These are phyloP conservation scores for Spisula solida DNA, from an alignment of 2,888 invertebrate genomes.

Conservation along the genomic window DNA sequence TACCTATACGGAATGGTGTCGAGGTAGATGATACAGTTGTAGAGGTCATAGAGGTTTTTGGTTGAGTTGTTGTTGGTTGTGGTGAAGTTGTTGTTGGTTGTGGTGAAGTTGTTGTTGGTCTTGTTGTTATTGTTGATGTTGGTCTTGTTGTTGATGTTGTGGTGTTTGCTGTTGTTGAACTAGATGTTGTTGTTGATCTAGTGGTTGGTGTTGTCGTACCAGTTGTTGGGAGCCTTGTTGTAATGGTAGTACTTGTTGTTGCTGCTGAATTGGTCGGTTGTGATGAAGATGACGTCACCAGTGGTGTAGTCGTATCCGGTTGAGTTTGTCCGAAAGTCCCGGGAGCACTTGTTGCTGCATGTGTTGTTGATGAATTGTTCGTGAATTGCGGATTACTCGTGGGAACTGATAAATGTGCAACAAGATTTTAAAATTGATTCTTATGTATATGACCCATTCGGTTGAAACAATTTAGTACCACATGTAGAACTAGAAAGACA, in stretches of 20 bases:
- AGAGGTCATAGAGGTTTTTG: not conserved
- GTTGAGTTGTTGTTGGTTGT: not conserved
- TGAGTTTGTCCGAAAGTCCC: not conserved
- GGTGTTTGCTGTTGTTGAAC: not conserved
- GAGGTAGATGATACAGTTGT: not conserved
- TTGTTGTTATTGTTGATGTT: constrained; percentile 7
- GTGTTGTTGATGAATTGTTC: not conserved
- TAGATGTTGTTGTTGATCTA: not conserved
- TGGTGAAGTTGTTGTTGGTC: not conserved
- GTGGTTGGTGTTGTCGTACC: not conserved
- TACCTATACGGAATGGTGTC: not conserved
- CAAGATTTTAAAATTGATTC: too few relatives aligned
- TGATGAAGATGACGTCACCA: not conserved
- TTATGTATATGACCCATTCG: not conserved
- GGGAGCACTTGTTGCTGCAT: not conserved
- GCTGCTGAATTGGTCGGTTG: not conserved
- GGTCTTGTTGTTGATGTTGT: not conserved
- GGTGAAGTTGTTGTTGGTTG: not conserved
- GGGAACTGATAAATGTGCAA: not conserved
- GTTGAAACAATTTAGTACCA: too few relatives aligned
- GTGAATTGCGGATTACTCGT: not conserved
- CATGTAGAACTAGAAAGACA: too few relatives aligned
- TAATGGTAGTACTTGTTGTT: not conserved
- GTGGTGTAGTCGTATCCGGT: not conserved
- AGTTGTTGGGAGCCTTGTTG: not conserved